phyloP scores from a whole-genome alignment of 2,797 vertebrate genomes.

The Macropodus opercularis region DNA sequence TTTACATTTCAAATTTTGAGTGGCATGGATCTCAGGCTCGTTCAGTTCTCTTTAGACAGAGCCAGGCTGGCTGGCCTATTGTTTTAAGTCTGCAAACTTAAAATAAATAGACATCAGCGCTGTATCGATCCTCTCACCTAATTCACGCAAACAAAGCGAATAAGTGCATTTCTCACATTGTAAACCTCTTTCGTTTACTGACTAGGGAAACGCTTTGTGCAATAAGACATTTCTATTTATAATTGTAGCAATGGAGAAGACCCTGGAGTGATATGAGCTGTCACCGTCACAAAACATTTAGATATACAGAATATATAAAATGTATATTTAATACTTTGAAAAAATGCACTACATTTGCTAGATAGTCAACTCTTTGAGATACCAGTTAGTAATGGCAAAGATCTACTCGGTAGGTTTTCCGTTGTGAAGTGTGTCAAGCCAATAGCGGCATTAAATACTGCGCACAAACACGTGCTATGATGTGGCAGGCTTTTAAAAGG shows the following conservation, averaged over 20 bases:
- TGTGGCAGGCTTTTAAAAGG: constrained; percentile 59
- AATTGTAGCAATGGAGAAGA: constrained; percentile 47
- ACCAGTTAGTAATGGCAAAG: constrained; percentile 64
- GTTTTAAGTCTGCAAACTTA: background rate
- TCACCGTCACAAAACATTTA: constrained; percentile 71
- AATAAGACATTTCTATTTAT: constrained; percentile 42
- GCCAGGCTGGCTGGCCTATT: too few species aligned
- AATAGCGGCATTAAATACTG: constrained; percentile 45
- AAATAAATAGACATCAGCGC: background rate
- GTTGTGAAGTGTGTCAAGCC: constrained; percentile 51
- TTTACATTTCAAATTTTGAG: too few species aligned
- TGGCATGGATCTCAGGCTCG: too few species aligned
- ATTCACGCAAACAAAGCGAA: background rate
- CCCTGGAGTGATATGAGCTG: constrained; percentile 52
- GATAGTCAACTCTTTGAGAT: constrained; percentile 49
- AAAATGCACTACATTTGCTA: constrained; percentile 48
- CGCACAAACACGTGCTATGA: constrained; percentile 43
- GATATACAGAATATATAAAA: constrained; percentile 77
- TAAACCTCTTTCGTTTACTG: constrained; percentile 10
- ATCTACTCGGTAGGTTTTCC: constrained; percentile 40
- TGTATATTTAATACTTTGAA: constrained; percentile 67
- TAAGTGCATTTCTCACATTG: background rate
- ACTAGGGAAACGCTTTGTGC: constrained; percentile 14
- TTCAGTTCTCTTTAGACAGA: background rate
- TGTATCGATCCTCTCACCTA: background rate